These are phyloP conservation scores for Eremobia ochroleuca DNA, from an alignment of 2,888 invertebrate genomes.

Conservation along the genomic window DNA sequence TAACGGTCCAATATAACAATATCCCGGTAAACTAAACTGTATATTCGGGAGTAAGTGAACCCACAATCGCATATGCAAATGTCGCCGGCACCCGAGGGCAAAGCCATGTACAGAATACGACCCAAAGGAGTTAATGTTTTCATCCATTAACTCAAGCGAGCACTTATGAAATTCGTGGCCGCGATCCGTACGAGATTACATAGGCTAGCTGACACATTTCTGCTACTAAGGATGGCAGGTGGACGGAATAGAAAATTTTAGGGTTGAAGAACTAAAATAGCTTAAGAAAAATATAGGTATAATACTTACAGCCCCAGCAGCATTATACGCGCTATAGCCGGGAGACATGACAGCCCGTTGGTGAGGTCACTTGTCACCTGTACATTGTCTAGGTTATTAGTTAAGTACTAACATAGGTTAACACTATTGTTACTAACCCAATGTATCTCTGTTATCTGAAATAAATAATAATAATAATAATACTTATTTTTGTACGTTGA, in stretches of 20 bases:
- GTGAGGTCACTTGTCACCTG: no score
- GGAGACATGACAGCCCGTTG: no score
- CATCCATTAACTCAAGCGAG: slow-evolving; percentile 88
- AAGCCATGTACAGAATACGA: slow-evolving; percentile 65
- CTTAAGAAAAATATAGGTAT: no score
- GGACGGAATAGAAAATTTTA: background rate
- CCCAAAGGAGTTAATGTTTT: slow-evolving; percentile 88
- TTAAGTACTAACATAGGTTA: no score
- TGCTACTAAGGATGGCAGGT: slow-evolving; percentile 78
- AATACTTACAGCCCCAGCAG: no score
- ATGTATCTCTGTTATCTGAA: no score
- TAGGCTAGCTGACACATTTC: slow-evolving; percentile 84
- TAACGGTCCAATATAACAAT: slow-evolving; percentile 48
- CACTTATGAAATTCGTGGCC: slow-evolving; percentile 89
- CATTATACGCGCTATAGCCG: no score
- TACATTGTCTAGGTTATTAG: no score
- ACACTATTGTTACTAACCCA: no score
- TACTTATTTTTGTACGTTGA: no score
- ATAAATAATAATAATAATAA: no score
- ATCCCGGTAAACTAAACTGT: slow-evolving; percentile 51
- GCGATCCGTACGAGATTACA: slow-evolving; percentile 88
- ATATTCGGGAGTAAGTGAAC: slow-evolving; percentile 60
- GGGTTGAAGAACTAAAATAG: background rate
- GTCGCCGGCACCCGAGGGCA: slow-evolving; percentile 61
- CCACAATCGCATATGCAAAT: slow-evolving; percentile 82